These are phyloP conservation scores for Ochropacha duplaris DNA, from an alignment of 2,888 invertebrate species.

Conservation along the genomic window DNA sequence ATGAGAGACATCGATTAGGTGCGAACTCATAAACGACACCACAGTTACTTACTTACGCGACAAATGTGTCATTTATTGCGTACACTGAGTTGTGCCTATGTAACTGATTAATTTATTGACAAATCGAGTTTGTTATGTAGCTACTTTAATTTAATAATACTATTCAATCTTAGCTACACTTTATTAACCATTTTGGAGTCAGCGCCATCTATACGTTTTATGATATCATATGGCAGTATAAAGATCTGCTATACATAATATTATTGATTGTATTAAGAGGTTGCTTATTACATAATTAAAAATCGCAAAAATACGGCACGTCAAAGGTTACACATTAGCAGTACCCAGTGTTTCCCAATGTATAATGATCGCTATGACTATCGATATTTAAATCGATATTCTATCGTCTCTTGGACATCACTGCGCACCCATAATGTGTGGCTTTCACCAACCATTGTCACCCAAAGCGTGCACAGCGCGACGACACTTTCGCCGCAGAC, in stretches of 20 bases:
- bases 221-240: too few relatives aligned
- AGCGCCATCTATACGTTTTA: neutral
- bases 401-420: neutral
- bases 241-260: too few relatives aligned
- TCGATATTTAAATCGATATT: neutral
- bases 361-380: neutral
- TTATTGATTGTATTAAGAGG: too few relatives aligned
- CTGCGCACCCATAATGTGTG: slow-evolving; percentile 8
- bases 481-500: slow-evolving; percentile 55
- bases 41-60: slow-evolving; percentile 41
- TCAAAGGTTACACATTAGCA: too few relatives aligned
- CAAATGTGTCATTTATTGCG: slow-evolving; percentile 37
- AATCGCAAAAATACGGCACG: too few relatives aligned
- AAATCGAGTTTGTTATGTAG: too few relatives aligned
- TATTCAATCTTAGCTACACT: neutral
- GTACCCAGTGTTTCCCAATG: too few relatives aligned
- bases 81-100: neutral
- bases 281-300: too few relatives aligned
- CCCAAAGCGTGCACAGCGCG: slow-evolving; percentile 30
- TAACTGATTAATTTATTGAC: neutral
- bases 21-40: slow-evolving; percentile 39
- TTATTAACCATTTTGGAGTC: neutral
- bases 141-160: too few relatives aligned
- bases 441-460: slow-evolving; percentile 66
- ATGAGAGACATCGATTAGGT: slow-evolving; percentile 28